Evolutionary conservation across 2,113 vertebrate species (phyloP).

Genomic region (Ceyx melanurus): DNA sequence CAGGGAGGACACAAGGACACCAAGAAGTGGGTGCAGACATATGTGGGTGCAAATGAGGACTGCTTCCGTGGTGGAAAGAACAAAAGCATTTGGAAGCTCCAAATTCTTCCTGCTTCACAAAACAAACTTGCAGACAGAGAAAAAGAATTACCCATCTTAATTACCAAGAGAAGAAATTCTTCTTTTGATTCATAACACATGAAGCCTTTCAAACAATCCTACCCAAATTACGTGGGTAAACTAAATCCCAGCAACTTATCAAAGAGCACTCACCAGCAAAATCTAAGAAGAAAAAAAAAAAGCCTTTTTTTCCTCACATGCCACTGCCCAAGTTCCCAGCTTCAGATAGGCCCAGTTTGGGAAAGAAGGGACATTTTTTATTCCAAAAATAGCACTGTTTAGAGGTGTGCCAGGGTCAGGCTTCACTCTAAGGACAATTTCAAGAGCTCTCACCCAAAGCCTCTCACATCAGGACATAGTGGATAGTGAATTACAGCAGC

Average conservation of each 20-base stretch:
- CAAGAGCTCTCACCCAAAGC: not conserved
- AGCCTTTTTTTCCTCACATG: not conserved
- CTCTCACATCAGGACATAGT: not conserved
- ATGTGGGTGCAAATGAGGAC: not conserved
- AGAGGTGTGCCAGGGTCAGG: not conserved
- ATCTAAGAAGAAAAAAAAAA: not conserved
- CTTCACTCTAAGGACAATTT: not conserved
- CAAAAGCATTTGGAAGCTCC: not conserved
- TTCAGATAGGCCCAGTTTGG: not conserved
- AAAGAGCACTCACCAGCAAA: not conserved
- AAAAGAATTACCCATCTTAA: constrained; percentile 8
- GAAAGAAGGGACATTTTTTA: not conserved
- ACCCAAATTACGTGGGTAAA: not conserved
- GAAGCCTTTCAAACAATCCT: not conserved
- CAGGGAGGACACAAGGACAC: not conserved
- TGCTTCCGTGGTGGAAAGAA: accelerated
- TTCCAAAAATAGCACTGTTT: not conserved
- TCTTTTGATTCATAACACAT: not conserved
- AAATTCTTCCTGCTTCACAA: not conserved
- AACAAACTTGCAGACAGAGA: not conserved
- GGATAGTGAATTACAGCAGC: not conserved
- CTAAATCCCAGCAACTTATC: not conserved
- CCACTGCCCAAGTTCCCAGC: not conserved
- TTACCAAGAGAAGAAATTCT: not conserved
- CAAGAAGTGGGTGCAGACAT: not conserved